Evolutionary conservation across 2,888 invertebrate genomes (phyloP).

Genomic region (Amiota communis): DNA sequence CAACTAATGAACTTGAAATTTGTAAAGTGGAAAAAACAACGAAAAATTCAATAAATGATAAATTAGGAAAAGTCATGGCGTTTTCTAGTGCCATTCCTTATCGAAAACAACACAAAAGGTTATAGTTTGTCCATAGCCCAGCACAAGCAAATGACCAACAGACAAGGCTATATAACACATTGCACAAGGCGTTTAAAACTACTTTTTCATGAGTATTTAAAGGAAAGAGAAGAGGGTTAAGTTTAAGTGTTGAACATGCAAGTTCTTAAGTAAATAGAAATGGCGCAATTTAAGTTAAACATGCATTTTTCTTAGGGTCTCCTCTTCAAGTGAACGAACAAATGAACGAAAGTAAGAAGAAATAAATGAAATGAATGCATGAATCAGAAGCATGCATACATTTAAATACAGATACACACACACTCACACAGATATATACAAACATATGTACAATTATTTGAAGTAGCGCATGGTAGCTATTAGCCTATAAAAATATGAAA

Average conservation of each 20-base stretch:
- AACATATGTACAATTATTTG: neutral
- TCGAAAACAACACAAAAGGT: conserved; percentile 21
- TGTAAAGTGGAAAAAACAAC: neutral
- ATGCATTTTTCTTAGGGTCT: conserved; percentile 16
- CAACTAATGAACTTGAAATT: conserved; percentile 46
- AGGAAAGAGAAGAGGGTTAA: neutral
- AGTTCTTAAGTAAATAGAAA: conserved; percentile 20
- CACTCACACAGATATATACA: conserved; percentile 7
- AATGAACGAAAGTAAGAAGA: neutral
- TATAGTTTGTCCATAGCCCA: neutral
- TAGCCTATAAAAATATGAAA: conserved; percentile 56
- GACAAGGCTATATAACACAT: conserved; percentile 44
- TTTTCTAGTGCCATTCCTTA: conserved; percentile 31
- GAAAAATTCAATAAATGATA: conserved; percentile 39
- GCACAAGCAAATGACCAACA: conserved; percentile 43
- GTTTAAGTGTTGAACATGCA: conserved; percentile 17
- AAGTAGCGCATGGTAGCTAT: conserved; percentile 51
- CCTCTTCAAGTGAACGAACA: conserved; percentile 2
- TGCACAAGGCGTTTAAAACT: neutral
- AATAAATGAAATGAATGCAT: conserved; percentile 38
- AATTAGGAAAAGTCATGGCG: conserved; percentile 48
- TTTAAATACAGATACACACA: neutral
- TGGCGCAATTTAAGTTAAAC: conserved; percentile 2
- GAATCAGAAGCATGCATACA: conserved; percentile 48
- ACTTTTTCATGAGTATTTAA: neutral